phyloP scores from a whole-genome alignment of 2,797 vertebrate species.

The Calcarius lapponicus region DNA sequence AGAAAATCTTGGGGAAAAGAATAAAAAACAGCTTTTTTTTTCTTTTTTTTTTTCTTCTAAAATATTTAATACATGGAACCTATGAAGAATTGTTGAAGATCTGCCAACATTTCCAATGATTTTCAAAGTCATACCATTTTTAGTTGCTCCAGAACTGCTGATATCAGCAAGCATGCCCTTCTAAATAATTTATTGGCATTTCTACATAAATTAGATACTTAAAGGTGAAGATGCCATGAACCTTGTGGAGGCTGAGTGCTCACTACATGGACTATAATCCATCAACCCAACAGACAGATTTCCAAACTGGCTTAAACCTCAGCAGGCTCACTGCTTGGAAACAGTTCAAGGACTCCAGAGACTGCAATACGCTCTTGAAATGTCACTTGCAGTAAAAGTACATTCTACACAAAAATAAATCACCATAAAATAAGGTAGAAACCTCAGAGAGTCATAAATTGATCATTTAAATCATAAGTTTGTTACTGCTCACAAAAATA shows the following conservation, averaged over 20 bases:
- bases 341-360: slow-evolving; percentile 38
- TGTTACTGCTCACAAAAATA: slow-evolving; percentile 19
- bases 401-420: slow-evolving; percentile 37
- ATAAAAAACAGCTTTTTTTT: background rate
- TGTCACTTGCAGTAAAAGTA: slow-evolving; percentile 18
- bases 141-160: slow-evolving; percentile 51
- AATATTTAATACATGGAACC: background rate
- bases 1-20: background rate
- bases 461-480: background rate
- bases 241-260: slow-evolving; percentile 31
- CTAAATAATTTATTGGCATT: slow-evolving; percentile 69
- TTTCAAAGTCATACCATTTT: slow-evolving; percentile 41
- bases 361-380: background rate
- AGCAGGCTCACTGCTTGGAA: slow-evolving; percentile 14
- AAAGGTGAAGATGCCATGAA: slow-evolving; percentile 64
- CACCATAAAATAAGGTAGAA: slow-evolving; percentile 20
- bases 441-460: slow-evolving; percentile 16
- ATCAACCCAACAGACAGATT: slow-evolving; percentile 47
- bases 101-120: slow-evolving; percentile 39
- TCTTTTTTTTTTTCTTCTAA: background rate
- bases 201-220: slow-evolving; percentile 71
- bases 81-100: background rate
- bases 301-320: slow-evolving; percentile 34
- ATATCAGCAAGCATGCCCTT: slow-evolving; percentile 56
- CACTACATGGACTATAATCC: slow-evolving; percentile 17